A percentile compares a stretch with the other conserved stretches of the same genome.
phyloP scores from a whole-genome alignment of 2,797 vertebrate genomes.

The Microcaecilia unicolor region DNA sequence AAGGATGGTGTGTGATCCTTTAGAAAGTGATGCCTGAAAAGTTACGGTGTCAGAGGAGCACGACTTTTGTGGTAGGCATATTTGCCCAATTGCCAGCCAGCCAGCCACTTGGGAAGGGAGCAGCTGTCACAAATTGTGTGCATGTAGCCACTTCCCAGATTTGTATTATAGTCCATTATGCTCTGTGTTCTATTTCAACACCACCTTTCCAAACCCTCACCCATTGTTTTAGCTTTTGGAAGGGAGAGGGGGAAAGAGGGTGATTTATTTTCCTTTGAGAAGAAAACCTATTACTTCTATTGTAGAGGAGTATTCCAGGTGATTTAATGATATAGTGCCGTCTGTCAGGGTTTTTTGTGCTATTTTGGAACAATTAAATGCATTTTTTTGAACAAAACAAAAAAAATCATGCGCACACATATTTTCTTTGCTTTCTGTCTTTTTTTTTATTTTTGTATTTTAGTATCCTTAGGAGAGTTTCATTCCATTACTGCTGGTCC shows the following conservation, averaged over 20 bases:
- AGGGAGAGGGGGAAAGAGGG: too few relatives aligned
- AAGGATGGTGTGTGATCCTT: too few relatives aligned
- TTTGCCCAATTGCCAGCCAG: too few relatives aligned
- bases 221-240: constrained; percentile 14
- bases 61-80: too few relatives aligned
- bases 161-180: constrained; percentile 52
- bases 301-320: constrained; percentile 42
- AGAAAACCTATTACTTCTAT: constrained; percentile 35
- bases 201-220: constrained; percentile 9
- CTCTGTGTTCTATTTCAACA: constrained; percentile 31
- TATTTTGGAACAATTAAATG: constrained; percentile 61
- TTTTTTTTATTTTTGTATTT: too few relatives aligned
- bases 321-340: constrained; percentile 52
- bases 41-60: too few relatives aligned
- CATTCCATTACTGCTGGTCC: too few relatives aligned
- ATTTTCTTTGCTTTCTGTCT: too few relatives aligned
- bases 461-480: too few relatives aligned
- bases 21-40: too few relatives aligned
- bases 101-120: too few relatives aligned
- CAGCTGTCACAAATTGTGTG: constrained; percentile 2
- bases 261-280: constrained; percentile 30
- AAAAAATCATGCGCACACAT: too few relatives aligned
- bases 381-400: constrained; percentile 48
- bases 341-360: constrained; percentile 55
- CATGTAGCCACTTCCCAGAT: constrained; percentile 1